Conservation (phyloP, 2,797 vertebrate species). For the Cercopithecus diana region DNA sequence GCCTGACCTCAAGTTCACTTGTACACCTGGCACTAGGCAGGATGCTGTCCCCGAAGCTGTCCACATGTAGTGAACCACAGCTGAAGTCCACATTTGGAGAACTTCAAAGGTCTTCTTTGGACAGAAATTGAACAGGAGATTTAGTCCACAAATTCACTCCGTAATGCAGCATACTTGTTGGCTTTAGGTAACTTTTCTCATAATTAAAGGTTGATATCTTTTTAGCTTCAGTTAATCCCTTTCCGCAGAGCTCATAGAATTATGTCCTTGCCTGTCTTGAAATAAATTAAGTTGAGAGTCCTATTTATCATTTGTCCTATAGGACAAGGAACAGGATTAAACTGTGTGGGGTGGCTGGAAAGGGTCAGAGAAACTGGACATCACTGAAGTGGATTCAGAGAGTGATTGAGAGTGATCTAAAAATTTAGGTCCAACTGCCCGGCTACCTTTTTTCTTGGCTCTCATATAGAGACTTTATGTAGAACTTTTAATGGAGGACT, state of each 20-base stretch:
- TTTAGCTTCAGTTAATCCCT: slow-evolving; percentile 12
- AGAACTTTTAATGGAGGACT: background rate
- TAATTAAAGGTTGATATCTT: slow-evolving; percentile 49
- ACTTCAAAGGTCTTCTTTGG: background rate
- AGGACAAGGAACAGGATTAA: slow-evolving; percentile 24
- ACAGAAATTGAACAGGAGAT: background rate
- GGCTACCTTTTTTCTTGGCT: background rate
- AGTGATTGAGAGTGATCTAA: background rate
- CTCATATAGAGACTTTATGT: background rate
- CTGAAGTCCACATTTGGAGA: background rate
- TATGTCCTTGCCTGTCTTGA: slow-evolving; percentile 20
- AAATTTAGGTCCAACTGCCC: background rate
- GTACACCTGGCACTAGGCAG: background rate
- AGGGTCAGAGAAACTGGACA: background rate
- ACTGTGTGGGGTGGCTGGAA: background rate
- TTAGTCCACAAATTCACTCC: background rate
- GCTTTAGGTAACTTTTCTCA: slow-evolving; percentile 37
- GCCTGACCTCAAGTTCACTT: slow-evolving; percentile 36
- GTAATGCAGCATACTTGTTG: background rate
- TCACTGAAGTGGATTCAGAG: background rate
- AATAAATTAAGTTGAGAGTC: slow-evolving; percentile 23
- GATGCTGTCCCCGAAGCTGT: background rate
- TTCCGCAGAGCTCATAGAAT: background rate
- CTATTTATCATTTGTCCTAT: slow-evolving; percentile 8
- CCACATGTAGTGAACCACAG: background rate